These are phyloP conservation scores for Aurelia sp. DNA, from an alignment of 30 jellyfish, hydroid and myxozoan genomes.

Conservation along the genomic window DNA sequence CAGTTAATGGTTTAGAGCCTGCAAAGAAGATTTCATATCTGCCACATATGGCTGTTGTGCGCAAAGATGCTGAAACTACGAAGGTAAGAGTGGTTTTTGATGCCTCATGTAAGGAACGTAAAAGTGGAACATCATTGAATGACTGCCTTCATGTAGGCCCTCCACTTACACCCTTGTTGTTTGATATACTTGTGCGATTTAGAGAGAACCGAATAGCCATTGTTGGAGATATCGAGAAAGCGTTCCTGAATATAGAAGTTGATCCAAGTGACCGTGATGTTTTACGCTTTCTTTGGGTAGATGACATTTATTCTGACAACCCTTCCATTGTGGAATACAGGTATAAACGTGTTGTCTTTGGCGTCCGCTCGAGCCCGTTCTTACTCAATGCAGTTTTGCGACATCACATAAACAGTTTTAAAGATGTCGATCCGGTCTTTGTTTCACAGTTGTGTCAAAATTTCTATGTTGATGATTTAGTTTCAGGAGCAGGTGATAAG, in stretches of 20 bases:
- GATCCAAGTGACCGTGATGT: constrained; percentile 37
- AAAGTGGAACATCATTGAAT: constrained; percentile 46
- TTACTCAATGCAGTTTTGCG: too few species aligned
- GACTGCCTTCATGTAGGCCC: constrained; percentile 64
- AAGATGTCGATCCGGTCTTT: too few species aligned
- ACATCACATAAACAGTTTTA: too few species aligned
- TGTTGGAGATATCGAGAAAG: constrained; percentile 50
- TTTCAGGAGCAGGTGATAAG: too few species aligned
- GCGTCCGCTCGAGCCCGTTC: background rate
- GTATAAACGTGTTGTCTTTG: constrained; percentile 12
- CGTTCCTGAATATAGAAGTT: constrained; percentile 19
- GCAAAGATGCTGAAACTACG: constrained; percentile 39
- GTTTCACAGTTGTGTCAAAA: too few species aligned
- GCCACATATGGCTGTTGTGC: constrained; percentile 50
- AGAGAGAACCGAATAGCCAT: constrained; percentile 2
- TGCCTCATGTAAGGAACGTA: background rate
- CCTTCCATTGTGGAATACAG: background rate
- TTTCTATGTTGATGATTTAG: too few species aligned
- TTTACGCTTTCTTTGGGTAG: constrained; percentile 17
- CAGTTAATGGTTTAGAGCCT: background rate
- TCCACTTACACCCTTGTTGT: constrained; percentile 35
- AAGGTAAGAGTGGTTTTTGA: constrained; percentile 52
- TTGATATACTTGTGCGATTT: constrained; percentile 40
- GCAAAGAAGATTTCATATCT: background rate
- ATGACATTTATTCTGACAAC: background rate